Evolutionary conservation across 2,113 vertebrate species (phyloP).

Genomic region (Alosa alosa): DNA sequence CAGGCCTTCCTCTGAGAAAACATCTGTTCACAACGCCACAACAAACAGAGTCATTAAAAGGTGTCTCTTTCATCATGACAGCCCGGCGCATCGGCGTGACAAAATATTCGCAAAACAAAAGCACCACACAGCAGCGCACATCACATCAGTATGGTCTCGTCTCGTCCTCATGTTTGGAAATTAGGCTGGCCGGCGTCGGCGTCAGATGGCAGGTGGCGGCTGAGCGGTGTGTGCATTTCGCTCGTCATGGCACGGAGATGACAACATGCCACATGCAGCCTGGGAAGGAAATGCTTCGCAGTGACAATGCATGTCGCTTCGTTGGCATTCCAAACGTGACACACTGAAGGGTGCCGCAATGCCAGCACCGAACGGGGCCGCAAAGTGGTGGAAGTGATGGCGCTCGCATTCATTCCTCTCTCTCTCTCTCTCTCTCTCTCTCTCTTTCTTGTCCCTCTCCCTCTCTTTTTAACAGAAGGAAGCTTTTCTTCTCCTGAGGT

Average conservation of each 20-base stretch:
- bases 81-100: not conserved
- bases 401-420: not conserved
- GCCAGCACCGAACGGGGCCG: not conserved
- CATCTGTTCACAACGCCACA: constrained; percentile 20
- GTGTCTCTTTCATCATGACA: not conserved
- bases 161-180: not conserved
- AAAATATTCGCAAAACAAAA: not conserved
- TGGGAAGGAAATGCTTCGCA: not conserved
- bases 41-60: constrained; percentile 26
- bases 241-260: not conserved
- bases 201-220: not conserved
- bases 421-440: not conserved
- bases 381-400: not conserved
- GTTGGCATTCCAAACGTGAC: not conserved
- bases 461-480: not conserved
- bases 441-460: not conserved
- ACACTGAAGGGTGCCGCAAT: not conserved
- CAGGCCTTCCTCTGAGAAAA: constrained; percentile 3
- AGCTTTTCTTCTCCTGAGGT: not conserved
- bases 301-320: not conserved
- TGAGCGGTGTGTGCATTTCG: not conserved
- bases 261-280: not conserved
- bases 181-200: not conserved
- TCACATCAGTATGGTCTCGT: not conserved
- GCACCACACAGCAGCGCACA: not conserved